Base-by-base conservation (phyloP, 2,113 vertebrate species). In the Pygoscelis antarcticus region DNA sequence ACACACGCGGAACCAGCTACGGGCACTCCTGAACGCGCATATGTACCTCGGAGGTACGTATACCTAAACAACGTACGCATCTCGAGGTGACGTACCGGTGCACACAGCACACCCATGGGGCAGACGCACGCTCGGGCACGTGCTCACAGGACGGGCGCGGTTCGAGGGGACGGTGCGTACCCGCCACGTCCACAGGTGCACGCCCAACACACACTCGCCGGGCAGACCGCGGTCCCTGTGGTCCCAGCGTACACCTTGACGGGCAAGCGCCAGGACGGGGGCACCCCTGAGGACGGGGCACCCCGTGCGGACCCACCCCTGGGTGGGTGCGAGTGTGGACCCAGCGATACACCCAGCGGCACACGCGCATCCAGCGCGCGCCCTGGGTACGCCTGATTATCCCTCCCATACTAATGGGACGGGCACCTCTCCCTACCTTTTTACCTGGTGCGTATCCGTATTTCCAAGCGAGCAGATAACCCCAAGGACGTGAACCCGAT, bases 401-500 rank as follows among this genome's bases (percentile, higher is more conserved):
- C 54, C 36, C 44, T 3, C 6, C 0, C 2, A 0, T 3, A 6
- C 44, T 23, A 12, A 19, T 1, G 6, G n/a, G 62, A 51, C 13
- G 3, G 3, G 62, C 27, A 9, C 14, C 51, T 17, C 51, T 20
- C 1, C 4, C 5, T 3, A 8, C 2, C 0, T 4, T 69, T 55
- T 75, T 23, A 76, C 23, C 74, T 0, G 30, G 30, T 3, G 3
- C 25, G 3, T 7, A 38, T 7, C 38, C 3, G 0, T 9, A n/a
- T 18, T 34, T 10, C 51, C 22, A 3, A 61, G 36, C 1, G 0
- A 62, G 36, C 8, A 8, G 84, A 83, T 89, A 79, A 70, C 15
- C 5, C 42, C 1, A 3, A 62, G 68, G 32, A 34, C 1, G 1
- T 0, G 61, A 83, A 62, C 71, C 51, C 1, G 8, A 0, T 0